A percentile compares a stretch with the other conserved stretches of the same genome.
phyloP scores from a whole-genome alignment of 2,113 vertebrate species.

The Stigmatopora nigra region DNA sequence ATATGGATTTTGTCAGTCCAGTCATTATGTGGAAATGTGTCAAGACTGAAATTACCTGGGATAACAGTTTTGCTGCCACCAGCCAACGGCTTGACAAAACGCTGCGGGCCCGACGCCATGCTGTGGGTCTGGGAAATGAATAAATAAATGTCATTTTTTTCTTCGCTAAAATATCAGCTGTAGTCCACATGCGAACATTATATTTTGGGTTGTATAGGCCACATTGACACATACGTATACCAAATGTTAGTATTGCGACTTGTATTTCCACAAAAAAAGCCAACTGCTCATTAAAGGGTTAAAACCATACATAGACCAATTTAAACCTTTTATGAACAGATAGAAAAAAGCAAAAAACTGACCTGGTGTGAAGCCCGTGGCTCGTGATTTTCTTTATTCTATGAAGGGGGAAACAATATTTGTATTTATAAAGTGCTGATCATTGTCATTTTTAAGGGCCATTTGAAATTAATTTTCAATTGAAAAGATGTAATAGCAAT shows the following conservation, averaged over 20 bases:
- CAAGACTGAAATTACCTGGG: constrained; percentile 33
- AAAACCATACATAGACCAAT: not conserved
- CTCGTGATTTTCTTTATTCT: constrained; percentile 72
- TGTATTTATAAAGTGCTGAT: not conserved
- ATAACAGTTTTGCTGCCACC: constrained; percentile 33
- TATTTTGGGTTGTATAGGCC: too few relatives aligned
- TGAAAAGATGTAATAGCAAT: too few relatives aligned
- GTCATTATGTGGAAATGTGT: not conserved
- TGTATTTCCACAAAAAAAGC: not conserved
- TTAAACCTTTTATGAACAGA: not conserved
- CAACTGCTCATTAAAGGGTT: not conserved
- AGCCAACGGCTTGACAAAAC: constrained; percentile 48
- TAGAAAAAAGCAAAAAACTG: constrained; percentile 8
- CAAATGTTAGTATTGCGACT: too few relatives aligned
- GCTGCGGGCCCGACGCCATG: constrained; percentile 44
- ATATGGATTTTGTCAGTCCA: not conserved
- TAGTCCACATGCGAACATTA: too few relatives aligned
- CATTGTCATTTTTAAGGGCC: not conserved
- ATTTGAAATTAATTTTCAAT: too few relatives aligned
- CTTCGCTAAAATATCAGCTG: too few relatives aligned
- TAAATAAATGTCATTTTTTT: not conserved
- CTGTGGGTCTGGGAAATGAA: constrained; percentile 27
- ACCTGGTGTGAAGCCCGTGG: constrained; percentile 53
- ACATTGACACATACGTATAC: too few relatives aligned
- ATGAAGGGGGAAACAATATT: constrained; percentile 17